Base-by-base conservation (phyloP, 2,888 invertebrate genomes). In the Cataglyphis rosenhaueri region DNA sequence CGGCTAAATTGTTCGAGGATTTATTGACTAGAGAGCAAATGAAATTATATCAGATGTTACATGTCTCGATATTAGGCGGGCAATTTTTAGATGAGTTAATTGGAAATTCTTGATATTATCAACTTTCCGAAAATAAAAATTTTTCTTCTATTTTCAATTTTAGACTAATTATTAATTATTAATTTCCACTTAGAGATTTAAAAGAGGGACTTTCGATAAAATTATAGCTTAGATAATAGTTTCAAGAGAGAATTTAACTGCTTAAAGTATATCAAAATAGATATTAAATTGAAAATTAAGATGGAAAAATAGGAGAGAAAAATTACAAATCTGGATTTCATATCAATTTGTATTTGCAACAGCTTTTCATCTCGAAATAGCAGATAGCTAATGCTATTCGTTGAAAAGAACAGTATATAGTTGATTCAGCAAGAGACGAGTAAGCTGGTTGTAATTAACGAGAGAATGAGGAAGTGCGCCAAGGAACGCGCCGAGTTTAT, bases 371-470 rank as follows among this genome's bases (percentile, higher is more conserved):
- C n/a, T 44, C 59, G 29, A 62, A 73, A 70, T 61, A 41, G 21
- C 59, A 44, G 48, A 48, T 12, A 25, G 12, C 29, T 62, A 61
- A 71, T 55, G 75, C 52, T 25, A 32, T 21, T 75, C 38, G 74
- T n/a, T 10, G 29, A 52, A 81, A 81, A 55, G 66, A 70, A 81
- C 25, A 61, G 81, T 48, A 64, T 41, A 57, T 84, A 84, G 81
- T 18, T 38, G 61, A 74, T 81, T 86, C 88, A 61, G 82, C 83
- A 68, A 70, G 75, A 32, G 12, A 4, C 55, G 66, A 85, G 87
- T 84, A 84, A 85, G 84, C 84, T 90, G 87, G 82, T 85, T 89
- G 89, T 86, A 92, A 91, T 92, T 91, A 91, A 87, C 86, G 75
- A 73, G 79, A 83, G 65, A 74, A 85, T 82, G 87, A 86, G 88